Evolutionary conservation across 2,113 vertebrate species (phyloP).

Genomic region (Otocyon megalotis): DNA sequence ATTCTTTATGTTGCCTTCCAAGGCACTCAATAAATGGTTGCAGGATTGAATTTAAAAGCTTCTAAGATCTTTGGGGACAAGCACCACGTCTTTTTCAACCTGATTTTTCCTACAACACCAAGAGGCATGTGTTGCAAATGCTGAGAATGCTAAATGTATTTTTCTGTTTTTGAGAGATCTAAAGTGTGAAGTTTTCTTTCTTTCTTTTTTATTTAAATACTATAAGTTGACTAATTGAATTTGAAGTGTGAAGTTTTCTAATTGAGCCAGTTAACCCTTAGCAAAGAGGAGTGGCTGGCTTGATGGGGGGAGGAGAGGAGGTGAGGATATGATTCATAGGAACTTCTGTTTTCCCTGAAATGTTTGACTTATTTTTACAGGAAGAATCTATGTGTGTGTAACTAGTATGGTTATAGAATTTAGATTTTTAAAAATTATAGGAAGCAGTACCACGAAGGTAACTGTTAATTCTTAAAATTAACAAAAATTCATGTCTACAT

Average conservation of each 20-base stretch:
- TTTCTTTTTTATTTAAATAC: too few relatives aligned
- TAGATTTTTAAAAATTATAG: neutral
- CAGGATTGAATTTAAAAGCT: constrained; percentile 48
- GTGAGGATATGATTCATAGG: neutral
- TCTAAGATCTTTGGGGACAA: constrained; percentile 18
- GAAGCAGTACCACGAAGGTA: neutral
- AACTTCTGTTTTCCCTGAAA: neutral
- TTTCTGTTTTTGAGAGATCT: neutral
- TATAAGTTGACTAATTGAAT: too few relatives aligned
- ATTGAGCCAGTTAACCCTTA: neutral
- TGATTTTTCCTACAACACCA: neutral
- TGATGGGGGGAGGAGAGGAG: too few relatives aligned
- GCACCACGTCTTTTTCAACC: neutral
- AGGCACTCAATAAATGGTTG: neutral
- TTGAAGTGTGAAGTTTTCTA: neutral
- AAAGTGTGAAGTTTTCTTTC: neutral
- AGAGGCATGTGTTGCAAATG: neutral
- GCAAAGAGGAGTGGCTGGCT: neutral
- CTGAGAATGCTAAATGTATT: neutral
- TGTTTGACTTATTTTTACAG: neutral
- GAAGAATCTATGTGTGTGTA: neutral
- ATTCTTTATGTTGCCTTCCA: neutral
- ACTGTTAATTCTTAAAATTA: neutral
- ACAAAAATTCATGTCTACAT: neutral
- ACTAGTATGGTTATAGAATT: neutral